Conservation (phyloP, 2,797 vertebrate species). For the Sebastes elongatus region DNA sequence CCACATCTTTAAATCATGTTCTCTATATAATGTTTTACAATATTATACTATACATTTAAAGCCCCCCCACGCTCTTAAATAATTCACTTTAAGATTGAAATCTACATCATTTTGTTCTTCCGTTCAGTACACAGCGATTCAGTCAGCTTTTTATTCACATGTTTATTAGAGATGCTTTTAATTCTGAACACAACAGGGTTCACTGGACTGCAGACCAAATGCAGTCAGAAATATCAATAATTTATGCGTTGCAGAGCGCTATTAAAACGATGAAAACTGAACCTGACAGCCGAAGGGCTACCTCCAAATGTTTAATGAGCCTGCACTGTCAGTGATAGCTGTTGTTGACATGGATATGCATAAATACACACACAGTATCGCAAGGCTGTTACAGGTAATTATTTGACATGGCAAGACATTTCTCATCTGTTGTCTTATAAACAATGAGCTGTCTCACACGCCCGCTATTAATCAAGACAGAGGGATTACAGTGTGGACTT, state of each 20-base stretch:
- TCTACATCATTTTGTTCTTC: background rate
- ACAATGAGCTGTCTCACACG: conserved; percentile 43
- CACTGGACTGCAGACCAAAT: background rate
- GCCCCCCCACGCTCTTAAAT: background rate
- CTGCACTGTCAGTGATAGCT: conserved; percentile 6
- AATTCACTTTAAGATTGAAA: background rate
- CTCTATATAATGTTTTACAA: background rate
- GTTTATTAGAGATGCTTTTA: background rate
- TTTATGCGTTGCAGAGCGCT: conserved; percentile 5
- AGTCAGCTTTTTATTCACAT: background rate
- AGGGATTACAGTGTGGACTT: conserved; percentile 53
- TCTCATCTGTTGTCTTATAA: conserved; percentile 44
- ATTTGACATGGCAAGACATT: conserved; percentile 40
- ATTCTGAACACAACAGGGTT: background rate
- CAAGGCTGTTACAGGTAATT: conserved; percentile 25
- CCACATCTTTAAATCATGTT: background rate
- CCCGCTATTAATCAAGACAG: conserved; percentile 48
- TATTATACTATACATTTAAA: background rate
- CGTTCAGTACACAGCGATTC: background rate
- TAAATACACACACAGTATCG: conserved; percentile 1
- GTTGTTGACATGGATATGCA: conserved; percentile 28
- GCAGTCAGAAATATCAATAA: conserved; percentile 10
- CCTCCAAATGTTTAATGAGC: conserved; percentile 43
- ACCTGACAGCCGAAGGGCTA: conserved; percentile 26
- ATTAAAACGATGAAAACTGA: conserved; percentile 36